These are phyloP conservation scores for Lochmaea capreae DNA, from an alignment of 2,888 invertebrate species.

Conservation along the genomic window DNA sequence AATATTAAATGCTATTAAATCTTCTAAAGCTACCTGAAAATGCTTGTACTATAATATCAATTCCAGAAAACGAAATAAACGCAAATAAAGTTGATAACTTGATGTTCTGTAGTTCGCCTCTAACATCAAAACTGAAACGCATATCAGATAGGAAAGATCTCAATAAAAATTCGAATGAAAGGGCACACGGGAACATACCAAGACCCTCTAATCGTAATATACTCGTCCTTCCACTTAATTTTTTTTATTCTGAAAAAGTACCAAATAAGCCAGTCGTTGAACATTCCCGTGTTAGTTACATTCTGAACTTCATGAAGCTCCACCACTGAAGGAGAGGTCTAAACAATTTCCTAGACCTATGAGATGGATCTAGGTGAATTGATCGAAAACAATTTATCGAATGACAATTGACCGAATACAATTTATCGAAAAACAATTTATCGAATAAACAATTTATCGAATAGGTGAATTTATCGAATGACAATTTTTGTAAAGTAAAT, in stretches of 20 bases:
- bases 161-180: slow-evolving; percentile 33
- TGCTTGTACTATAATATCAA: not conserved
- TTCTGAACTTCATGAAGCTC: too few species aligned
- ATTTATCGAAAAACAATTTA: too few species aligned
- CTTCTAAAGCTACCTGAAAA: too few species aligned
- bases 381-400: too few species aligned
- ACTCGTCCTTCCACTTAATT: slow-evolving; percentile 27
- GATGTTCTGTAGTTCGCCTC: slow-evolving; percentile 20
- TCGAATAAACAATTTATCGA: too few species aligned
- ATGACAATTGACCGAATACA: too few species aligned
- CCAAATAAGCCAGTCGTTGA: slow-evolving; percentile 4
- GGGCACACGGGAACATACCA: slow-evolving; percentile 22
- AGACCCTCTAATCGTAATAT: slow-evolving; percentile 29
- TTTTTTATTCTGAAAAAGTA: slow-evolving; percentile 5
- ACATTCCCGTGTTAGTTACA: not conserved
- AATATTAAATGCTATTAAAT: too few species aligned
- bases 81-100: not conserved
- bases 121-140: slow-evolving; percentile 25
- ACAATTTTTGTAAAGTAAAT: too few species aligned
- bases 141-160: slow-evolving; percentile 24
- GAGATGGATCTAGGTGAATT: too few species aligned
- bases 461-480: too few species aligned
- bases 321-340: too few species aligned
- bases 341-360: too few species aligned
- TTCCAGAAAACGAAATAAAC: not conserved